These are phyloP conservation scores for Sebastes hubbsi DNA, from an alignment of 2,797 vertebrate species.

Conservation along the genomic window DNA sequence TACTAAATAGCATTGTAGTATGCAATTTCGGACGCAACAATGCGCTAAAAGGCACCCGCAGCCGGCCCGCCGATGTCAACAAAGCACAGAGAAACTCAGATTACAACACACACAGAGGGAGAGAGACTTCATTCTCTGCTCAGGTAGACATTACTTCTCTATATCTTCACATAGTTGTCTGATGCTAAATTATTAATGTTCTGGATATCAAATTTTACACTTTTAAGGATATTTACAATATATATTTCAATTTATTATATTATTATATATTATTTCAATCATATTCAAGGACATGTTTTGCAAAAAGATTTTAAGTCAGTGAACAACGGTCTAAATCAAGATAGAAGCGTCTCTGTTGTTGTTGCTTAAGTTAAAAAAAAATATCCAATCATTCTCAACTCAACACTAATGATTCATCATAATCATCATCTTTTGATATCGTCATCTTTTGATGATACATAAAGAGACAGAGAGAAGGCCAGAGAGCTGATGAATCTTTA, in stretches of 20 bases:
- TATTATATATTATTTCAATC: background rate
- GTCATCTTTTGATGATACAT: background rate
- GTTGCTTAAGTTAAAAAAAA: background rate
- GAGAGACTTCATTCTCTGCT: too few species aligned
- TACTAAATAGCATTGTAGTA: too few species aligned
- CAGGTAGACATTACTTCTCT: too few species aligned
- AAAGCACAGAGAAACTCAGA: too few species aligned
- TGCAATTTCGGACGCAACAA: too few species aligned
- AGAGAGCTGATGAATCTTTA: background rate
- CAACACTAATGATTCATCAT: background rate
- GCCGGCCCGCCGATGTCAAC: too few species aligned
- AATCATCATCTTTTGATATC: background rate
- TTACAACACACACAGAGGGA: too few species aligned
- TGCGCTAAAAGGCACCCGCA: too few species aligned
- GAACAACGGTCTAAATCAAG: background rate
- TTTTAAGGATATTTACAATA: accelerated
- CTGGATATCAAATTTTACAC: background rate
- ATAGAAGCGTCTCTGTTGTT: background rate
- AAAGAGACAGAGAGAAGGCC: background rate
- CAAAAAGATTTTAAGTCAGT: too few species aligned
- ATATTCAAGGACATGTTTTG: too few species aligned
- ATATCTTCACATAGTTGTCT: too few species aligned
- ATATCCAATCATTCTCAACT: background rate
- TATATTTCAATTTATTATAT: background rate
- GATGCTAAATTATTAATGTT: too few species aligned